Evolutionary conservation across 2,797 vertebrate species (phyloP).

Genomic region (Yasuhikotakia modesta): DNA sequence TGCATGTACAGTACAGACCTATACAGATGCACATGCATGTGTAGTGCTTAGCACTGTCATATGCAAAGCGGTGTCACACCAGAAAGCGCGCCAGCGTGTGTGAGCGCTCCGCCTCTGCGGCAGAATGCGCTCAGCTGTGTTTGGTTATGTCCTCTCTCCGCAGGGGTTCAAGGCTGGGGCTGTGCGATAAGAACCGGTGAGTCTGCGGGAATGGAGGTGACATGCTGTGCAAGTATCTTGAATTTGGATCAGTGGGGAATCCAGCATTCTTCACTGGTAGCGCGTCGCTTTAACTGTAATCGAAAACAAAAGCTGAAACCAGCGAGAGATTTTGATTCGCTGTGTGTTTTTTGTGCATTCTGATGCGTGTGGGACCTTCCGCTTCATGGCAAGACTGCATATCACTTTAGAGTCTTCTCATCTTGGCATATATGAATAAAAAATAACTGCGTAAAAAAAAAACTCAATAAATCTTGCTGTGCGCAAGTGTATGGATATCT

Average conservation of each 20-base stretch:
- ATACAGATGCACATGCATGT: not conserved
- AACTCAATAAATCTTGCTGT: slow-evolving; percentile 20
- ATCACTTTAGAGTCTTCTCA: slow-evolving; percentile 32
- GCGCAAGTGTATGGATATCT: slow-evolving; percentile 28
- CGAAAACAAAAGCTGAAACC: slow-evolving; percentile 14
- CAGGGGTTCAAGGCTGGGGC: slow-evolving; percentile 23
- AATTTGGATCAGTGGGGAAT: slow-evolving; percentile 38
- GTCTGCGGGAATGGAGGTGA: slow-evolving; percentile 10
- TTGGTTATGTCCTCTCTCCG: not conserved
- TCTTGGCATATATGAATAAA: slow-evolving; percentile 39
- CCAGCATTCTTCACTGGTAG: slow-evolving; percentile 16
- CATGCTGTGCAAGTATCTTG: slow-evolving; percentile 27
- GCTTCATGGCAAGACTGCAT: slow-evolving; percentile 28
- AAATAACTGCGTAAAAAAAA: slow-evolving; percentile 40
- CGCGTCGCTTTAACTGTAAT: slow-evolving; percentile 9
- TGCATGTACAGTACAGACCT: slow-evolving; percentile 21
- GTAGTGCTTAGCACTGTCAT: not conserved
- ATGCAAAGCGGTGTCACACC: slow-evolving; percentile 1
- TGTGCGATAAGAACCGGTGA: slow-evolving; percentile 18
- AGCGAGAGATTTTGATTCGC: slow-evolving; percentile 17
- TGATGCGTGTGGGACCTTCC: slow-evolving; percentile 22
- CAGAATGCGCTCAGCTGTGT: slow-evolving; percentile 13
- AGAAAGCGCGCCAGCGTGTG: slow-evolving; percentile 4
- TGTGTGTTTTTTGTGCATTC: slow-evolving; percentile 22
- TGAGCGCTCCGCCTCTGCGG: not conserved